Evolutionary conservation across 2,888 invertebrate species (phyloP).

Genomic region (Yponomeuta cagnagella): DNA sequence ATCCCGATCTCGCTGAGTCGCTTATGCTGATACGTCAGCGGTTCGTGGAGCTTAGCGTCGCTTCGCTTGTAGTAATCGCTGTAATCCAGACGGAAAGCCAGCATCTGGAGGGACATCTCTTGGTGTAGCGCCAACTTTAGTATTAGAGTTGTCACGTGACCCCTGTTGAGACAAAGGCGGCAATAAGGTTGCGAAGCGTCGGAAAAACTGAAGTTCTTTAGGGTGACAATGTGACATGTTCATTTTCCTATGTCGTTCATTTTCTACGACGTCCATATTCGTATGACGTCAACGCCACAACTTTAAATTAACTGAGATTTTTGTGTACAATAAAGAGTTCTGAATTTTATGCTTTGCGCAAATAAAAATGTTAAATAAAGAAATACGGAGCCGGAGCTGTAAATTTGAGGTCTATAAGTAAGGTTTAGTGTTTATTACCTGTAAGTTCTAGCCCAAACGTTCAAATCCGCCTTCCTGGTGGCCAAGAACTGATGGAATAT

Average conservation of each 20-base stretch:
- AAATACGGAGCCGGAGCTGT: too few relatives aligned
- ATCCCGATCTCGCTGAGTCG: slow-evolving; percentile 75
- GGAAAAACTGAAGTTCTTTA: too few relatives aligned
- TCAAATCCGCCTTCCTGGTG: slow-evolving; percentile 78
- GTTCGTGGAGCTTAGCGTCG: slow-evolving; percentile 84
- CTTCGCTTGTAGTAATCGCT: slow-evolving; percentile 94
- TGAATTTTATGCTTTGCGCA: too few relatives aligned
- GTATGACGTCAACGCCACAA: too few relatives aligned
- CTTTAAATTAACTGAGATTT: too few relatives aligned
- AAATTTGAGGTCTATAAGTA: too few relatives aligned
- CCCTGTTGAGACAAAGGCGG: slow-evolving; percentile 56
- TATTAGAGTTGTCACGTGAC: slow-evolving; percentile 90
- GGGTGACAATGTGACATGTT: too few relatives aligned
- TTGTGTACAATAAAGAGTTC: too few relatives aligned
- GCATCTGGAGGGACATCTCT: slow-evolving; percentile 90
- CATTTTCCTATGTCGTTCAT: too few relatives aligned
- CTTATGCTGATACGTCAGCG: slow-evolving; percentile 79
- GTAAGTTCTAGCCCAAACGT: slow-evolving; percentile 82
- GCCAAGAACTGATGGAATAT: slow-evolving; percentile 79
- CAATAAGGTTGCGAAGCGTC: too few relatives aligned
- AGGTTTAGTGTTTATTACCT: slow-evolving; percentile 56
- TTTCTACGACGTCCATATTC: too few relatives aligned
- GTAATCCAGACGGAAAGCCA: slow-evolving; percentile 95
- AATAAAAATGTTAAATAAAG: too few relatives aligned
- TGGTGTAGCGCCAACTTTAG: slow-evolving; percentile 87